A percentile compares a stretch with the other conserved stretches of the same genome.
These are phyloP conservation scores for Picathartes gymnocephalus DNA, from an alignment of 2,113 vertebrate species.

Conservation along the genomic window DNA sequence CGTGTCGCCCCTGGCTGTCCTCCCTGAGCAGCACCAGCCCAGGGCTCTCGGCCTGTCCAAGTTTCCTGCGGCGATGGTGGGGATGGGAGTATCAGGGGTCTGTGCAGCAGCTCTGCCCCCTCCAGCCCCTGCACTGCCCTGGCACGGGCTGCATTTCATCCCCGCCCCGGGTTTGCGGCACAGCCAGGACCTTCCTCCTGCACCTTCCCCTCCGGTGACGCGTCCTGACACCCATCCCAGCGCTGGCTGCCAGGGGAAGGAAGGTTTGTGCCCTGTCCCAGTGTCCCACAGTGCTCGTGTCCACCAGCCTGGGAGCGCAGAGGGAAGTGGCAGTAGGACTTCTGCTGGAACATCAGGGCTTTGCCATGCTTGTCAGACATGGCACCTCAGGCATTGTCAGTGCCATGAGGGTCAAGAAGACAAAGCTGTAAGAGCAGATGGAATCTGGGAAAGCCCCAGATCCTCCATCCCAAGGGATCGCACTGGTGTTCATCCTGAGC, in stretches of 20 bases:
- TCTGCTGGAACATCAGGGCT: not conserved
- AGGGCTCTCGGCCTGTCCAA: accelerated
- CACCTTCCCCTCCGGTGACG: too few relatives aligned
- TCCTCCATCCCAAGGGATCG: not conserved
- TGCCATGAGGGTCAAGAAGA: accelerated
- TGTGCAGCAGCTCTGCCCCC: not conserved
- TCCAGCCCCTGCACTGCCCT: not conserved
- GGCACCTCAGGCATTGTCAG: not conserved
- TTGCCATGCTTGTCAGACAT: not conserved
- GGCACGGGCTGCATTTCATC: too few relatives aligned
- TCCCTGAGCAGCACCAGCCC: accelerated
- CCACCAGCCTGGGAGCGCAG: not conserved
- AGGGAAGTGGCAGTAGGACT: not conserved
- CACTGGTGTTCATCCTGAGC: not conserved
- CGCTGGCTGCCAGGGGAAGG: accelerated
- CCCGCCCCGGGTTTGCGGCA: too few relatives aligned
- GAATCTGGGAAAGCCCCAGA: not conserved
- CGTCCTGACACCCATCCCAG: accelerated
- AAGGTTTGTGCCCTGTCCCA: not conserved
- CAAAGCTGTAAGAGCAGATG: not conserved
- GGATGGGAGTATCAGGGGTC: not conserved
- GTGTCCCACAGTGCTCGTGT: accelerated
- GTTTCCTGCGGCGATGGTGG: not conserved
- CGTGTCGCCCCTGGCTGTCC: accelerated
- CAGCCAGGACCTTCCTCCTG: not conserved